Base-by-base conservation (phyloP, 2,888 invertebrate genomes). In the Agrenia bidenticulata region DNA sequence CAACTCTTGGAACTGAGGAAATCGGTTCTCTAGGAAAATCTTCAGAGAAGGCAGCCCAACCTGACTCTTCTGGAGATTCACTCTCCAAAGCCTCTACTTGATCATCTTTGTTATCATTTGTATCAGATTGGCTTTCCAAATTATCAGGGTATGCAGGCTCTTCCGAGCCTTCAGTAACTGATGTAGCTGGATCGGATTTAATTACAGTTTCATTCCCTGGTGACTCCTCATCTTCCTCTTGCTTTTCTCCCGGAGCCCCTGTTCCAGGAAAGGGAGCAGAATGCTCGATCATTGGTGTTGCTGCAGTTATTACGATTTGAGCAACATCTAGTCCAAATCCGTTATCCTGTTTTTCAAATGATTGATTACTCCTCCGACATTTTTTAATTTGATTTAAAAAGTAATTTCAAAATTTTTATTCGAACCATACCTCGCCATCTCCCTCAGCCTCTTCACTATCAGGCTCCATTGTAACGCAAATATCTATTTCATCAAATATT, bases 241-340 rank as follows among this genome's bases (percentile, higher is more conserved):
- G 54, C 24, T 53, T 23, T 49, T 49, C 56, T 26, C 27, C 60
- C 4, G 79, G 78, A 26, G 41, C 41, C 45, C 27, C 56, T 17
- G 24, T 60, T 4, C 53, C 65, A 1, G 73, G 71, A 39, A 76
- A 75, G 13, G 73, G 64, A 51, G 90, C 91, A 45, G 89, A 85
- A 78, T 92, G 91, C 81, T 94, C 94, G 77, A 88, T 83, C 89
- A 92, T 92, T 51, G 94, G 94, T 50, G 94, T 94, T 72, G 94
- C 94, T 61, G 93, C 93, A 54, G 94, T 94, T 80, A 94, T 93
- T 66, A 93, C 92, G 77, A 94, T 94, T 81, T 92, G 90, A 60
- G 91, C 92, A 76, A 91, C 91, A 70, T 89, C 90, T 71, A 92
- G 84, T 76, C 89, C 89, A 76, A 70, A 85, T 27, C 72, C 73